Evolutionary conservation across 2,113 vertebrate species (phyloP).

Genomic region (Forbesichthys agassizii): DNA sequence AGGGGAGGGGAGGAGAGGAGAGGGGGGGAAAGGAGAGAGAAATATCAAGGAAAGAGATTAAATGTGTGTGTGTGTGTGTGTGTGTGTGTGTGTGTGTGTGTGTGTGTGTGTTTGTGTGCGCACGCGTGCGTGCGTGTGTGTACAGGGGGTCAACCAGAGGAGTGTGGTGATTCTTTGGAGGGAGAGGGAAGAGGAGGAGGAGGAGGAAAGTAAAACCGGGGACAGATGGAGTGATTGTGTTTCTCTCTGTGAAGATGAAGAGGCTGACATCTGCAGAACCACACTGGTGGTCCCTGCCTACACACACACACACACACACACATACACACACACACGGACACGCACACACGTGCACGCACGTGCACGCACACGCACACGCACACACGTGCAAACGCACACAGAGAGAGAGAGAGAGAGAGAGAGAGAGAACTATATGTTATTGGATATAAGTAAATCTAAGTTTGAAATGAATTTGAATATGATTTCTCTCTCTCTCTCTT

Average conservation of each 20-base stretch:
- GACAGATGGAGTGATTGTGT: not conserved
- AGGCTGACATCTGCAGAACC: not conserved
- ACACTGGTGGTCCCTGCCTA: not conserved
- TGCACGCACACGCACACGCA: not conserved
- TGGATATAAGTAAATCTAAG: no score
- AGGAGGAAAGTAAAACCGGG: not conserved
- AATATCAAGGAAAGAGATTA: not conserved
- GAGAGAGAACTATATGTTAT: no score
- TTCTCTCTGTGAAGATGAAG: not conserved
- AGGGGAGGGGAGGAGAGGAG: not conserved
- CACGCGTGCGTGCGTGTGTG: not conserved
- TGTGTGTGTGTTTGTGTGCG: not conserved
- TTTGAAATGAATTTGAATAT: no score
- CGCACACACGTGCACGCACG: not conserved
- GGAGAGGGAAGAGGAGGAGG: not conserved
- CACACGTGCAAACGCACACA: constrained; percentile 2
- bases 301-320: not conserved
- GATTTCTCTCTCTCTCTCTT: not conserved
- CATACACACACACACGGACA: constrained; percentile 1
- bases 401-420: no score
- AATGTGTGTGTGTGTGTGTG: not conserved
- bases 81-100: not conserved
- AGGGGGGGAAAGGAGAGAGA: not conserved
- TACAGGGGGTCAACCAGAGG: not conserved
- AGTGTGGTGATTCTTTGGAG: not conserved